Conservation (phyloP, 2,888 invertebrate genomes). For the Lordiphosa andalusiaca region DNA sequence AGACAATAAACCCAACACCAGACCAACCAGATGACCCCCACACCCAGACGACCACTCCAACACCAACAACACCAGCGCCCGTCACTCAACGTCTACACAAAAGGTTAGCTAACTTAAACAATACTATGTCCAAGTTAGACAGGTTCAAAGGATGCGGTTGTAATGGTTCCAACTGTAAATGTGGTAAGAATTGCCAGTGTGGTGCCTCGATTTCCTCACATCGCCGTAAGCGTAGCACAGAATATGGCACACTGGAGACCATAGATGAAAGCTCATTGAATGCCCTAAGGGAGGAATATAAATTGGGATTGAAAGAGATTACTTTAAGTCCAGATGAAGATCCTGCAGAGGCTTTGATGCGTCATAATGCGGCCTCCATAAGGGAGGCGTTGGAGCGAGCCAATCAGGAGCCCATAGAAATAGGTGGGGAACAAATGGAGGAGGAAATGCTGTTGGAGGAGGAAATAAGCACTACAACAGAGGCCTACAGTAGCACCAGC, state of each 20-base stretch:
- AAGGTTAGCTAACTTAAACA: slow-evolving; percentile 60
- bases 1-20: slow-evolving; percentile 64
- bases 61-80: slow-evolving; percentile 6
- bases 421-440: slow-evolving; percentile 45
- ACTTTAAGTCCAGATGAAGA: slow-evolving; percentile 77
- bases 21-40: slow-evolving; percentile 25
- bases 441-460: slow-evolving; percentile 11
- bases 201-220: slow-evolving; percentile 5
- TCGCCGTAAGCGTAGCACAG: slow-evolving; percentile 44
- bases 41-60: slow-evolving; percentile 10
- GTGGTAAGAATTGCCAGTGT: slow-evolving; percentile 26
- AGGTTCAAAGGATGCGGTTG: slow-evolving; percentile 31
- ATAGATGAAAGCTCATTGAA: slow-evolving; percentile 73
- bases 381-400: slow-evolving; percentile 73
- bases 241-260: slow-evolving; percentile 70
- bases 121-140: slow-evolving; percentile 1
- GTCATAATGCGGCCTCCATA: slow-evolving; percentile 76
- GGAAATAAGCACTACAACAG: background rate
- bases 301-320: slow-evolving; percentile 74
- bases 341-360: slow-evolving; percentile 75
- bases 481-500: slow-evolving; percentile 3
- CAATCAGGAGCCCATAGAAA: slow-evolving; percentile 67
- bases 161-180: slow-evolving; percentile 32
- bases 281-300: slow-evolving; percentile 73
- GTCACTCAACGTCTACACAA: slow-evolving; percentile 46